Evolutionary conservation across 2,797 vertebrate genomes (phyloP).

Genomic region (Myotis findleyi): DNA sequence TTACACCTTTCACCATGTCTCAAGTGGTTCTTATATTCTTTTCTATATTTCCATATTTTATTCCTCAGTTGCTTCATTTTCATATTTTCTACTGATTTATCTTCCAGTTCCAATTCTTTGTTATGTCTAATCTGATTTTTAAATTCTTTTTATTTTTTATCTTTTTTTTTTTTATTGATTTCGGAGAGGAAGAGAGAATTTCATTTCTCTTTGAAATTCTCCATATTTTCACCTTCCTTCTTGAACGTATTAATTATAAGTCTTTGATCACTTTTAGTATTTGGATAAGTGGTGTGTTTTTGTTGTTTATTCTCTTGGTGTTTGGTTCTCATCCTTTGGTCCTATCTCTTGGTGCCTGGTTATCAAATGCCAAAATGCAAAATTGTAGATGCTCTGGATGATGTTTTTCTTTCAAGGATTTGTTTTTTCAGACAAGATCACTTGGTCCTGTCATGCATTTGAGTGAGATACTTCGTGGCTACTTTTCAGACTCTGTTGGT

Average conservation of each 20-base stretch:
- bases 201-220: neutral
- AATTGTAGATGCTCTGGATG: neutral
- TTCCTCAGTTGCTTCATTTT: neutral
- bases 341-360: neutral
- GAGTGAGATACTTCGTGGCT: neutral
- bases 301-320: neutral
- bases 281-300: neutral
- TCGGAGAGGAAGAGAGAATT: neutral
- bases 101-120: neutral
- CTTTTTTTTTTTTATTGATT: neutral
- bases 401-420: neutral
- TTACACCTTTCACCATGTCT: neutral
- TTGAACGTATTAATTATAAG: neutral
- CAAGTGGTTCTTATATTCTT: neutral
- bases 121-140: neutral
- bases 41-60: neutral
- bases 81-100: neutral
- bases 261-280: neutral
- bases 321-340: neutral
- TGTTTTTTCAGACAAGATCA: neutral
- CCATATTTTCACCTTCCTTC: neutral
- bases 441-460: neutral
- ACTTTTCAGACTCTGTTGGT: neutral
- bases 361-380: neutral
- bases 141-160: conserved; percentile 14